Percentiles rank a stretch among this genome's conserved stretches.
phyloP scores from a whole-genome alignment of 2,113 vertebrate species.

The Ophiodon elongatus region DNA sequence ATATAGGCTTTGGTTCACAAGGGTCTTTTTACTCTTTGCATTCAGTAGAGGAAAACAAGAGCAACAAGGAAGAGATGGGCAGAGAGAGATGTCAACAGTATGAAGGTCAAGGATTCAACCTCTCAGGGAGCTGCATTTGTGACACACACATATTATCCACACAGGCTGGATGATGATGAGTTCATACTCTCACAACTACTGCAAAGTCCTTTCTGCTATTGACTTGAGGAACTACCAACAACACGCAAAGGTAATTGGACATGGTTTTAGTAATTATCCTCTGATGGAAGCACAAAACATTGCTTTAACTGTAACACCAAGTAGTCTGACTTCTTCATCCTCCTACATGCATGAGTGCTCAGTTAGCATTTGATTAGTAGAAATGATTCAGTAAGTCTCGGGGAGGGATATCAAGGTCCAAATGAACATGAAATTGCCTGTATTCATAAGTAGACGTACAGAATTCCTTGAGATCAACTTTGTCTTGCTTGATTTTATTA shows the following conservation, averaged over 20 bases:
- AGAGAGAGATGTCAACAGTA: conserved; percentile 34
- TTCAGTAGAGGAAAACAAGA: conserved; percentile 41
- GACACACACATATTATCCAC: conserved; percentile 19
- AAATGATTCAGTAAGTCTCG: conserved; percentile 45
- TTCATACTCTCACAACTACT: conserved; percentile 15
- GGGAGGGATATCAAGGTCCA: conserved; percentile 40
- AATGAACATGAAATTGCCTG: conserved; percentile 51
- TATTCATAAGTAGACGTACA: conserved; percentile 34
- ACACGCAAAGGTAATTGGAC: conserved; percentile 54
- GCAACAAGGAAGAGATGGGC: conserved; percentile 33
- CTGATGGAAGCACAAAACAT: conserved; percentile 41
- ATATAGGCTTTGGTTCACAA: conserved; percentile 65
- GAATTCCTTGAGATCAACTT: conserved; percentile 56
- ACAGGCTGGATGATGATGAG: conserved; percentile 7
- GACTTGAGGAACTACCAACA: conserved; percentile 43
- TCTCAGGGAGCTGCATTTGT: conserved; percentile 14
- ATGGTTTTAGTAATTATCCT: conserved; percentile 59
- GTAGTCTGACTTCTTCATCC: conserved; percentile 36
- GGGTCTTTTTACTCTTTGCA: conserved; percentile 66
- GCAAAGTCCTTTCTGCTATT: conserved; percentile 26
- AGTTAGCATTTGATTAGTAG: conserved; percentile 47
- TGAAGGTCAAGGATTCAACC: conserved; percentile 50
- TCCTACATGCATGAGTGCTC: conserved; percentile 51
- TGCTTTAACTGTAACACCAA: conserved; percentile 40
- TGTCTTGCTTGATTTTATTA: conserved; percentile 59